Evolutionary conservation across 2,888 invertebrate genomes (phyloP).

Genomic region (Acronicta psi): DNA sequence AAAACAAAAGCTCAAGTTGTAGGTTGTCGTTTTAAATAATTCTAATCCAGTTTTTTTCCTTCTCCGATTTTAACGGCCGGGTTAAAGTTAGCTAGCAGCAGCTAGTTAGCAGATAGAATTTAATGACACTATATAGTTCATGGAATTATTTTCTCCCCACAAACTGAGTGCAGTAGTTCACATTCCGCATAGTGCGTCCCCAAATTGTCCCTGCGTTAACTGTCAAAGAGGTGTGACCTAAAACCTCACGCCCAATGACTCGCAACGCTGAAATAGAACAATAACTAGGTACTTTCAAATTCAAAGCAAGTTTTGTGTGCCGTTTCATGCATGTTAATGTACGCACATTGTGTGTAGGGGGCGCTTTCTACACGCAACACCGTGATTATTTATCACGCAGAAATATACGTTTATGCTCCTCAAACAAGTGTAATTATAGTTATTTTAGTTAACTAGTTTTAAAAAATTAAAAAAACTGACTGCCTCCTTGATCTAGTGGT

Average conservation of each 20-base stretch:
- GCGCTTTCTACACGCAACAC: conserved; percentile 39
- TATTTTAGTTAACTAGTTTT: too few species aligned
- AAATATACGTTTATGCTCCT: not conserved
- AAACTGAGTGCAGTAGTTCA: conserved; percentile 12
- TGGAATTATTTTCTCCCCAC: not conserved
- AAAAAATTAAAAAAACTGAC: too few species aligned
- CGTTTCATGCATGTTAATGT: conserved; percentile 40
- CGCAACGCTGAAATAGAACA: conserved; percentile 42
- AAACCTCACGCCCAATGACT: conserved; percentile 49
- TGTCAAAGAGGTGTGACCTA: conserved; percentile 36
- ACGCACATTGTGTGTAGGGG: conserved; percentile 28
- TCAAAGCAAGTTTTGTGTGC: conserved; percentile 35
- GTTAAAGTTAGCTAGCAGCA: too few species aligned
- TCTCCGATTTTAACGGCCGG: too few species aligned
- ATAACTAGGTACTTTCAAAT: conserved; percentile 39
- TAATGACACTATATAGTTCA: too few species aligned
- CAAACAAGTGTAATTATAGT: too few species aligned
- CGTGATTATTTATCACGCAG: conserved; percentile 8
- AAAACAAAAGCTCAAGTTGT: too few species aligned
- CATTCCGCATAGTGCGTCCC: conserved; percentile 36
- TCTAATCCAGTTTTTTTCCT: too few species aligned
- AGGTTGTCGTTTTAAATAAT: too few species aligned
- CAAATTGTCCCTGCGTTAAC: conserved; percentile 45
- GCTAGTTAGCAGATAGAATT: too few species aligned
- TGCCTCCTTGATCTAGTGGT: too few species aligned